Evolutionary conservation across 2,888 invertebrate genomes (phyloP), one percentile per base, ranked within the genome.

Genomic region (Sialis lutaria): DNA sequence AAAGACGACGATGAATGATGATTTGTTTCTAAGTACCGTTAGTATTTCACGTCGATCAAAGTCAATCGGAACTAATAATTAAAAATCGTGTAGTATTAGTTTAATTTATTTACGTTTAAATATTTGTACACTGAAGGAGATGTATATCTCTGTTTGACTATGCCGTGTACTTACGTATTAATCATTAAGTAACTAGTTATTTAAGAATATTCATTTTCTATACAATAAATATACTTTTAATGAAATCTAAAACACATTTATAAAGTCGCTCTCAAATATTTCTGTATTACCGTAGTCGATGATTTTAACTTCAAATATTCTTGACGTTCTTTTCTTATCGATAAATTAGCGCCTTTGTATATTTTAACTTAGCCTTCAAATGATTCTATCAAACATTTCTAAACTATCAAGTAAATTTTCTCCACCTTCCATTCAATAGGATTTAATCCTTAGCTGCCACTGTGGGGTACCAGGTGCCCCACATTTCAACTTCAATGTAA

Each of bases 101-200:
- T 13, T 40, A 50, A 53, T 2, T 60, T 45, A 5, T 49, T 34
- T 1, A 54, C 10, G 47, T 56, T 65, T 1, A 54, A 47, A 2
- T 40, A 22, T 4, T 55, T 55, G 9, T 32, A 52, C 60, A 55
- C 67, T 67, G 45, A 67, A 50, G 8, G 49, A 50, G 2, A 62
- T 33, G 10, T 55, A n/a, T 52, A 2, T 67, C 57, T 52, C 66
- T 67, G 54, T 49, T 33, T 56, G 48, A 50, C 63, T 61, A 39
- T 61, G 56, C 42, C 52, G 45, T 53, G 58, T 63, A 45, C 63
- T 64, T 31, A 58, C 31, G 22, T 57, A 48, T 34, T 57, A 56
- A 1, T 68, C 66, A 53, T 67, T 64, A 51, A 62, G 72, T 5
- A 56, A 55, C 46, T 58, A 62, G 55, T 74, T 73, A 40, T 73